Base-by-base conservation (phyloP, 2,888 invertebrate species). In the Eristalis pertinax region DNA sequence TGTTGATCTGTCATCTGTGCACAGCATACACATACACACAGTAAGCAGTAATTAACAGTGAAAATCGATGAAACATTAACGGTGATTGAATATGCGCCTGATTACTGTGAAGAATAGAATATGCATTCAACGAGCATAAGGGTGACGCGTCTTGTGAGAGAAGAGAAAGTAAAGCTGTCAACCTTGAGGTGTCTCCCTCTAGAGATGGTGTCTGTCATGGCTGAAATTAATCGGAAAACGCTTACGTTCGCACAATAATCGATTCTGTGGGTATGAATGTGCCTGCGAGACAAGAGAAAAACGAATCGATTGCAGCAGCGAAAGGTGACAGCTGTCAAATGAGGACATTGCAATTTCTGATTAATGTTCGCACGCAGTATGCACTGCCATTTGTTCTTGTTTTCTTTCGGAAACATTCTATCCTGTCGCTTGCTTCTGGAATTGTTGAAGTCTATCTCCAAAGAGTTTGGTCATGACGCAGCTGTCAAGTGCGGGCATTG, bases 121-220 rank as follows among this genome's bases (percentile, higher is more conserved):
- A 50, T 70, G 69, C 69, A 26, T 13, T 62, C 22, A n/a, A 29
- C 10, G 26, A 4, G 43, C 19, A 19, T n/a, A 26, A 50, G 69
- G 64, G 58, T n/a, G 26, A 76, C 29, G 62, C 15, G 65, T 38
- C 19, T 19, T 2, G 7, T 50, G 50, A 32, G 32, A 10, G 32
- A 8, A 73, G 77, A 81, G 85, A 86, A 82, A 86, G 85, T 86
- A 69, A 81, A 85, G 35, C 70, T 78, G 82, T 77, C 82, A 82
- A 78, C 85, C 85, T 86, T 86, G 85, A 62, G 4, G 19, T 64
- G 15, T 19, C 50, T 7, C n/a, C 1, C 50, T 4, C 32, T 4
- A 43, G 13, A 43, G 50, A 50, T 50, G 50, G 19, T 81, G 43
- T 81, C 72, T 80, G 32, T 32, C 32, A 50, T 56, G 69, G 81